Conservation (phyloP, 2,113 vertebrate species). For the Heterotilapia buettikoferi region DNA sequence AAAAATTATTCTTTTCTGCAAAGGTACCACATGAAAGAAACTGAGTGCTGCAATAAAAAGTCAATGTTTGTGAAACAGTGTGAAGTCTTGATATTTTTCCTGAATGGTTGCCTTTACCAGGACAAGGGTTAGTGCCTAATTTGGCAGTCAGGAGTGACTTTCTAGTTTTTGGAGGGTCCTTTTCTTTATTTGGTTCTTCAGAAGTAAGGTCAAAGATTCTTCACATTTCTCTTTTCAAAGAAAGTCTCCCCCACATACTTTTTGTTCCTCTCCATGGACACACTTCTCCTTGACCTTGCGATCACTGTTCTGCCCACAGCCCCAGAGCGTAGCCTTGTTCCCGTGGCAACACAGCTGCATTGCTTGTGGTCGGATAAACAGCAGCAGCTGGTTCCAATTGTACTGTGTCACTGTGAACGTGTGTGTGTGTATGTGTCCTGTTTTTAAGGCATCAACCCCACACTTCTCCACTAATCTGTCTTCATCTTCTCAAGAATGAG, state of each 20-base stretch:
- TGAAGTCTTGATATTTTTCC: neutral
- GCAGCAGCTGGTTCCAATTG: slow-evolving; percentile 66
- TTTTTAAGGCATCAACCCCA: slow-evolving; percentile 1
- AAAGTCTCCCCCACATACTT: neutral
- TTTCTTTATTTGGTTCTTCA: neutral
- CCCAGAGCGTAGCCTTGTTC: slow-evolving; percentile 30
- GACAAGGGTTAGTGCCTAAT: neutral
- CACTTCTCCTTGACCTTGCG: slow-evolving; percentile 8
- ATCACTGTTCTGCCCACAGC: neutral
- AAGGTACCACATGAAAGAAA: neutral
- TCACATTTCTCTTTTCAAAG: neutral
- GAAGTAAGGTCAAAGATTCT: neutral
- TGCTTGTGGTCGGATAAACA: slow-evolving; percentile 50
- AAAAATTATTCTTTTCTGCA: neutral
- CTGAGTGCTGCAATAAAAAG: neutral
- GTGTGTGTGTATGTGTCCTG: neutral
- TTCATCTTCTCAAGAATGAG: neutral
- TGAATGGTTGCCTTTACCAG: neutral
- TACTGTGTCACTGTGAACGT: slow-evolving; percentile 36
- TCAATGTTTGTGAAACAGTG: neutral
- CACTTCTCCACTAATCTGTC: slow-evolving; percentile 5
- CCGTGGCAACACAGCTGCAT: slow-evolving; percentile 46
- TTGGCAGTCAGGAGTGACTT: neutral
- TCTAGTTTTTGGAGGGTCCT: neutral
- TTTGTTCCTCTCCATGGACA: neutral